A percentile compares a stretch with the other conserved stretches of the same genome.
phyloP scores from a whole-genome alignment of 2,797 vertebrate genomes.

The Australoheros facetus region DNA sequence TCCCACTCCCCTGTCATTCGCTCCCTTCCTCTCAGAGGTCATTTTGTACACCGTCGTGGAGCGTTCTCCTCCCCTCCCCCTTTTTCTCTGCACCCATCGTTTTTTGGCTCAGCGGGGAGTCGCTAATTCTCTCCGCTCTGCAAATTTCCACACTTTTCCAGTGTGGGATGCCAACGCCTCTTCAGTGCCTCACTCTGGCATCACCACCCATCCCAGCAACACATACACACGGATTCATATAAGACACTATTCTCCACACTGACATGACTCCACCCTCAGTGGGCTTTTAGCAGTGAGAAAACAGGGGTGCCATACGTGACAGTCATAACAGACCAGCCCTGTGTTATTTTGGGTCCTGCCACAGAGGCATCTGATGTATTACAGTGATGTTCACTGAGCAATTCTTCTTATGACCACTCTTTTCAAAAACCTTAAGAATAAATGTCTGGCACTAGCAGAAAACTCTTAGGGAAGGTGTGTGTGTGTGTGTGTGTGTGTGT shows the following conservation, averaged over 20 bases:
- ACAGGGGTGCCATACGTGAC: conserved; percentile 44
- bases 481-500: background rate
- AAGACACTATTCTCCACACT: conserved; percentile 41
- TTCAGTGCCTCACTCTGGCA: conserved; percentile 59
- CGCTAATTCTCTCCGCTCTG: conserved; percentile 67
- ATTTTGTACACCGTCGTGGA: conserved; percentile 63
- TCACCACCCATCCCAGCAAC: conserved; percentile 37
- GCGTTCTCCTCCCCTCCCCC: conserved; percentile 27
- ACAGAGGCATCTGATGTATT: conserved; percentile 43
- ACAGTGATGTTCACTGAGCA: conserved; percentile 31
- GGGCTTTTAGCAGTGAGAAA: conserved; percentile 58
- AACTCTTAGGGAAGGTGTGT: background rate
- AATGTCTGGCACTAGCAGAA: conserved; percentile 20
- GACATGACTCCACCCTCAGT: conserved; percentile 33
- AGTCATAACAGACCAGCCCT: conserved; percentile 34
- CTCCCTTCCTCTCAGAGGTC: conserved; percentile 64
- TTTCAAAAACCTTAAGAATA: conserved; percentile 46
- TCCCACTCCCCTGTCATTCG: conserved; percentile 17
- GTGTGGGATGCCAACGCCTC: conserved; percentile 66
- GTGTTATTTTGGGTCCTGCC: conserved; percentile 37
- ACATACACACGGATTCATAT: conserved; percentile 21
- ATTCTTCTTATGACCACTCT: conserved; percentile 50
- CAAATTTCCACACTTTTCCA: conserved; percentile 76
- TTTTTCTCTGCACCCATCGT: conserved; percentile 50
- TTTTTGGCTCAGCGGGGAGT: conserved; percentile 65